Evolutionary conservation across 2,797 vertebrate species (phyloP), one percentile per base, ranked within the genome.

Genomic region (Tarsius wallacei): DNA sequence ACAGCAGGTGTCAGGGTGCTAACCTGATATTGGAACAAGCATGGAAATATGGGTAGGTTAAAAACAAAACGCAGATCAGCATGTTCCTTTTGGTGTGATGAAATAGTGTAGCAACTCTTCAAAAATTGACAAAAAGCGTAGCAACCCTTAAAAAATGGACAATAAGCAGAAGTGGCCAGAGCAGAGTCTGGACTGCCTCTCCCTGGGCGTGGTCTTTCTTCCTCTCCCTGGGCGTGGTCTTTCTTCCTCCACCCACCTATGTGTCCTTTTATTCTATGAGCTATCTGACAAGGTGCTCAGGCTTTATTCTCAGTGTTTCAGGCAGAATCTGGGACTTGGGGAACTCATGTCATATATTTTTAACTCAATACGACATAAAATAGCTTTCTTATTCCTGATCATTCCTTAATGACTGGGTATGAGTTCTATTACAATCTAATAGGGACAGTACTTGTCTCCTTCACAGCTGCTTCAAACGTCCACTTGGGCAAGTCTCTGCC

Each of bases 221-320:
- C 28, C 77, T 71, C 31, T 66, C 26, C 53, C 24, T 76, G 12
- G n/a, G 2, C 7, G 26, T 19, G 12, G 33, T 11, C 53, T 55
- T 24, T 64, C 33, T 94, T 16, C 28, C 77, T 71, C 31, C 9
- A 16, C 5, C 4, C 21, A 2, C 66, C 42, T 42, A 6, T 24
- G 24, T 13, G 17, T 17, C 33, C 0, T 49, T 53, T 55, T 53
- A 15, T 73, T 63, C 74, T 89, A 0, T 68, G 28, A 47, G 33
- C 36, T 22, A 10, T n/a, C 80, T 33, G n/a, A 74, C 42, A n/a
- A 28, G 13, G 21, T 24, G 11, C 21, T 33, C 90, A 36, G 49
- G 7, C 63, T 74, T 90, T 70, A 70, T 74, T 87, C 82, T 76
- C 17, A 76, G 22, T 83, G 92, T 87, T 87, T 81, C 81, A 53